Evolutionary conservation across 2,797 vertebrate genomes (phyloP).

Genomic region (Rhabdophis nuchalis): DNA sequence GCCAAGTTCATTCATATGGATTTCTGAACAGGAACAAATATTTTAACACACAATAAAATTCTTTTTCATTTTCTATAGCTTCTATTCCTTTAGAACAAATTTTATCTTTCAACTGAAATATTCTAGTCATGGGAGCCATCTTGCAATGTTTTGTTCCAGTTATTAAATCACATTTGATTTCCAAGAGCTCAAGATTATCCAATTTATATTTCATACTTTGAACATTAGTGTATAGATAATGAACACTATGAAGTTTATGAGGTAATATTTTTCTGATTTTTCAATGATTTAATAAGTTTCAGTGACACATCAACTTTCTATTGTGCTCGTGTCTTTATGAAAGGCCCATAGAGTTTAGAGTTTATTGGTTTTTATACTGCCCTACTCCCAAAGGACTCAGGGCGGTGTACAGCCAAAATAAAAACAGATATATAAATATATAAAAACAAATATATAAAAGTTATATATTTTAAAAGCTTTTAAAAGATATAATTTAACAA

Average conservation of each 20-base stretch:
- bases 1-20: background rate
- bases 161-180: background rate
- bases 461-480: no score
- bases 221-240: background rate
- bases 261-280: background rate
- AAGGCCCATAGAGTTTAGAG: no score
- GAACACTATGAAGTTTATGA: background rate
- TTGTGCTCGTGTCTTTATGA: background rate
- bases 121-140: background rate
- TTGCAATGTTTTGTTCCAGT: background rate
- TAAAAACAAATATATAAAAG: no score
- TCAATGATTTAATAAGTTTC: background rate
- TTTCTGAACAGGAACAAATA: background rate
- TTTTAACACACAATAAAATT: background rate
- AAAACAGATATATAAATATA: no score
- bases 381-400: no score
- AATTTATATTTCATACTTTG: background rate
- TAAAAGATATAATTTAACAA: no score
- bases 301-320: background rate
- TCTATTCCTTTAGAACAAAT: background rate
- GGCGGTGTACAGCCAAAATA: no score
- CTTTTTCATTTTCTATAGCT: background rate
- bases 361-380: no score
- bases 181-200: background rate
- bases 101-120: background rate